Evolutionary conservation across 2,888 invertebrate genomes (phyloP), one percentile per base, ranked within the genome.

Genomic region (Xestia xanthographa): DNA sequence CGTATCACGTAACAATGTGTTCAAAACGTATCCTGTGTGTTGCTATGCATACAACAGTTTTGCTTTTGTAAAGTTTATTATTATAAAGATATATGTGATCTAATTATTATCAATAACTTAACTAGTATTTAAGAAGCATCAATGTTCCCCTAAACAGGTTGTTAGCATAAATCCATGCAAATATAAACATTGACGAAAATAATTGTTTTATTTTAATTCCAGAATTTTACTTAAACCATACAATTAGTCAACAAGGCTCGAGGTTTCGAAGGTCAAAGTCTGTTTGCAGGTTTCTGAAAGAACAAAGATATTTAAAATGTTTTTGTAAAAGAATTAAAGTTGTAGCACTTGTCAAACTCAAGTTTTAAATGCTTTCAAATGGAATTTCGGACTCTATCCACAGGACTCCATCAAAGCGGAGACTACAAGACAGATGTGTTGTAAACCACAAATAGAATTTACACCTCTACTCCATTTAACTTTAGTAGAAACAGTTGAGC

Each of bases 41-140:
- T 78, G 79, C 76, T 71, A 70, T 77, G 72, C 68, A 66, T 79
- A 67, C 48, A 74, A 83, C 67, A 67, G 75, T 86, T 87, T 90
- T 87, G 84, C 88, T 90, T 91, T 90, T 91, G 84, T 88, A 91
- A 89, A 91, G 89, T 90, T 90, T 90, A 91, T 87, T 88, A 85
- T 78, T 85, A 82, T 86, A 85, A 86, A 88, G 82, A 89, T 90
- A 88, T 90, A 93, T 94, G 94, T 95, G 94, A 94, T 95, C 87
- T 92, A 90, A 87, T 89, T 91, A 88, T 90, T 92, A 91, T 91
- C 77, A 87, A 38, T 80, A 86, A 84, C 69, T 77, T 91, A 90
- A 65, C 84, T 93, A 92, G 87, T 80, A 85, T 83, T 50, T 93
- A 94, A 93, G 92, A 86, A 88, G 87, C 85, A 89, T 90, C 80